These are phyloP conservation scores for Antheraea assamensis DNA, from an alignment of 2,888 invertebrate species.

Conservation along the genomic window DNA sequence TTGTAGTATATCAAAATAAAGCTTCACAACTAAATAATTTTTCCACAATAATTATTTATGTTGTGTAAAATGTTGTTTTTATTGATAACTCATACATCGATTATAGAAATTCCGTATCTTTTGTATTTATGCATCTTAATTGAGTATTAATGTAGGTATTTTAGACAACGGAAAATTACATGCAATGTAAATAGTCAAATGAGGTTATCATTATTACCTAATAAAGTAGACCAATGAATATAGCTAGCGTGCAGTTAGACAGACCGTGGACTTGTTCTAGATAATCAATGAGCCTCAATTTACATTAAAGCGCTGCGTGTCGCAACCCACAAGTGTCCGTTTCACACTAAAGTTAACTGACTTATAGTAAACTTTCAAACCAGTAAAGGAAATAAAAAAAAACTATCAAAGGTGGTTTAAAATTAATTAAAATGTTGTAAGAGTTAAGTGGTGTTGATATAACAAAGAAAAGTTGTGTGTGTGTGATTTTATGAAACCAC, in stretches of 20 bases:
- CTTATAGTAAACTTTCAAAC: constrained; percentile 5
- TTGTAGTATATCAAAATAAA: not conserved
- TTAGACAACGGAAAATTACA: constrained; percentile 57
- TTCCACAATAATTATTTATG: not conserved
- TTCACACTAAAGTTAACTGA: constrained; percentile 2
- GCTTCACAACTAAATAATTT: not conserved
- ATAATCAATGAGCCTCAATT: constrained; percentile 50
- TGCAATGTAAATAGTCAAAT: constrained; percentile 55
- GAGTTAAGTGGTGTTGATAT: not conserved
- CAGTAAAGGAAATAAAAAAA: not conserved
- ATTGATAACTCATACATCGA: not conserved
- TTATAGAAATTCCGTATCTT: not conserved
- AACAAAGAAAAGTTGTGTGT: not conserved
- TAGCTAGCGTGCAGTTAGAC: constrained; percentile 32
- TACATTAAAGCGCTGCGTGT: constrained; percentile 37
- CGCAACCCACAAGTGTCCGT: constrained; percentile 24
- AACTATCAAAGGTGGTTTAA: too few relatives aligned
- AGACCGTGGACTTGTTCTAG: constrained; percentile 46
- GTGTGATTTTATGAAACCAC: too few relatives aligned
- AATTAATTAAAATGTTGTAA: too few relatives aligned
- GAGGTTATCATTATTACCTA: constrained; percentile 55
- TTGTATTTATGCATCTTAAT: not conserved
- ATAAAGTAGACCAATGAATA: constrained; percentile 42
- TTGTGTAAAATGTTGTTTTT: not conserved
- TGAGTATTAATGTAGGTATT: constrained; percentile 18